A percentile compares a stretch with the other conserved stretches of the same genome.
Conservation (phyloP, 2,797 vertebrate species). For the Diglossa cyanea region DNA sequence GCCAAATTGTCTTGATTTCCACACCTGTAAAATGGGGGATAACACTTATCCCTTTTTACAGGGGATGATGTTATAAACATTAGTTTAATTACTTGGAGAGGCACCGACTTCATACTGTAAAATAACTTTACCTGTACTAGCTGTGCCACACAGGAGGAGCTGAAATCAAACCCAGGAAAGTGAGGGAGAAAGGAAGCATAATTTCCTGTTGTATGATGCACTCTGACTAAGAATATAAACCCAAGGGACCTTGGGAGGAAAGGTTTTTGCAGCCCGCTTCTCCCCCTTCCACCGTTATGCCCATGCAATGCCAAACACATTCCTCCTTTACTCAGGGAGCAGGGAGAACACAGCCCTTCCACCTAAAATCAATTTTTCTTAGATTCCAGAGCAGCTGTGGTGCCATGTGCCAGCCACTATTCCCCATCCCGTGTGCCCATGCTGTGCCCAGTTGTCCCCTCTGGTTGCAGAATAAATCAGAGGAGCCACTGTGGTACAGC, state of each 20-base stretch:
- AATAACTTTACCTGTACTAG: background rate
- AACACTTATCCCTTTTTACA: constrained; percentile 11
- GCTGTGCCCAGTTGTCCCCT: background rate
- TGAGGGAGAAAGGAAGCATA: constrained; percentile 9
- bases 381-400: background rate
- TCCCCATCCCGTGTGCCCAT: background rate
- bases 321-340: background rate
- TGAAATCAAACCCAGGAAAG: constrained; percentile 10
- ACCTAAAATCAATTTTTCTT: background rate
- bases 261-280: background rate
- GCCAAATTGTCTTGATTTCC: constrained; percentile 14
- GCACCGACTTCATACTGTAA: background rate
- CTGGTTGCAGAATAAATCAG: background rate
- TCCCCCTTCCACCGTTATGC: background rate
- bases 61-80: background rate
- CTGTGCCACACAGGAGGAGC: background rate
- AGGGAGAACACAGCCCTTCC: background rate
- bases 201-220: background rate
- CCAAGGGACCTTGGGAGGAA: background rate
- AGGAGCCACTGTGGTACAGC: background rate
- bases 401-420: background rate
- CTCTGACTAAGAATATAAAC: background rate
- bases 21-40: background rate
- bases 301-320: background rate
- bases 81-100: background rate